Base-by-base conservation (phyloP, 2,797 vertebrate species). In the Sandelia bainsii region DNA sequence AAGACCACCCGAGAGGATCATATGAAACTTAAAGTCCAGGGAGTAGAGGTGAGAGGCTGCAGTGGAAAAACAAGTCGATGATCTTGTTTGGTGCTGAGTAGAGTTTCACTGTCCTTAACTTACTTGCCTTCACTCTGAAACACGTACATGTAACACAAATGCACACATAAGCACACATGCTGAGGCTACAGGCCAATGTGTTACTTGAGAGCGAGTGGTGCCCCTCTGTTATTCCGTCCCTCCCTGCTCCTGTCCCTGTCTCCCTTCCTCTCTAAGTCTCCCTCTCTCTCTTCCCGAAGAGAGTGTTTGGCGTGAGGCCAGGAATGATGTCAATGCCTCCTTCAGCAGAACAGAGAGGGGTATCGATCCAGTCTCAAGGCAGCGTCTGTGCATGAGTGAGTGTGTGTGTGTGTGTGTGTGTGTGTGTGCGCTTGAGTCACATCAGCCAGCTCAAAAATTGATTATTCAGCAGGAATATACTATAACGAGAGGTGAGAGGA, bases 1-100 rank as follows among this genome's bases (percentile, higher is more conserved):
- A 99, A 99, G 89, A 99, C 97, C 72, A 99, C 97, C 71, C 81
- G 97, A 85, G 97, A 99, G 91, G 97, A 99, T 93, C 97, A 99
- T 92, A 99, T 99, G 97, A 99, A 99, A 69, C 95, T 99, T 79
- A 99, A 99, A 89, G 97, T 99, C 85, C 97, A 99, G 94, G 97
- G 97, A 91, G 97, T 98, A 48, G 98, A 98, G 97, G 97, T 98
- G 94, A 95, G 95, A 88, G 56, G 60, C 75, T 74, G 79, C 56
- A 44, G 37, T 57, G 75, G 77, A 70, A 83, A 84, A 85, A 86
- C 69, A 81, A 81, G 75, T 79, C 58, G 29, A 83, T 88, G 80
- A 84, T 73, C 53, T 70, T 48, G 64, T 81, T 81, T 75, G 83
- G 67, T 19, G 29, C 72, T 44, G 62, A 62, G 51, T 65, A 32